phyloP scores from a whole-genome alignment of 2,888 invertebrate genomes.

The Hydropsyche betteni region DNA sequence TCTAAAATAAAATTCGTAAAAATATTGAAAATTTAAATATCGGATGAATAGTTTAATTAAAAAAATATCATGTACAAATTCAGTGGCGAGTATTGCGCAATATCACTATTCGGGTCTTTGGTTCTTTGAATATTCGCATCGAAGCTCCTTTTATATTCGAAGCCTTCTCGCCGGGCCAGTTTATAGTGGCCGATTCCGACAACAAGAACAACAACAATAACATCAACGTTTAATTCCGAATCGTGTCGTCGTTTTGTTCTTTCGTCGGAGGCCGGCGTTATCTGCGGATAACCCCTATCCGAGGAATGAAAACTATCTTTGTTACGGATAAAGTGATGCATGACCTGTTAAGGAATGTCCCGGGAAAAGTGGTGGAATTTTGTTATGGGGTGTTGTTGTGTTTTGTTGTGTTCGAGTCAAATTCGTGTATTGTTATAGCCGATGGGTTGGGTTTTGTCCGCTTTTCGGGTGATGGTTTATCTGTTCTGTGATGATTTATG shows the following conservation, averaged over 20 bases:
- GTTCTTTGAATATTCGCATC: constrained; percentile 12
- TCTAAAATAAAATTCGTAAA: too few species aligned
- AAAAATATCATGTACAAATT: too few species aligned
- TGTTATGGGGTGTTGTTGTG: not conserved
- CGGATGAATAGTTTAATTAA: too few species aligned
- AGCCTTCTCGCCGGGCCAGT: constrained; percentile 6
- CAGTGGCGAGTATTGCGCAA: too few species aligned
- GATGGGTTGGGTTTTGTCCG: too few species aligned
- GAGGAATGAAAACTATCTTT: not conserved
- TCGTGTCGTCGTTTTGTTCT: not conserved
- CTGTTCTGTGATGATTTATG: too few species aligned
- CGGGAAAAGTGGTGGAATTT: not conserved
- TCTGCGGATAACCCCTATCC: not conserved
- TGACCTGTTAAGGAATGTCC: not conserved
- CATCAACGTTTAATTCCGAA: constrained; percentile 2
- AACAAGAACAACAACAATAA: constrained; percentile 4
- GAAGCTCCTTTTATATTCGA: constrained; percentile 7
- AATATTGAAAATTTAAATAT: too few species aligned
- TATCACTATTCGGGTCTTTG: too few species aligned
- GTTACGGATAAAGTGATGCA: constrained; percentile 9
- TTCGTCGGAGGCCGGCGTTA: not conserved
- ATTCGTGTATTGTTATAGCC: not conserved
- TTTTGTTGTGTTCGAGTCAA: not conserved
- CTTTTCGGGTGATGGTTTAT: too few species aligned
- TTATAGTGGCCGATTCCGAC: not conserved